phyloP scores from a whole-genome alignment of 2,113 vertebrate genomes.

The Orycteropus afer region DNA sequence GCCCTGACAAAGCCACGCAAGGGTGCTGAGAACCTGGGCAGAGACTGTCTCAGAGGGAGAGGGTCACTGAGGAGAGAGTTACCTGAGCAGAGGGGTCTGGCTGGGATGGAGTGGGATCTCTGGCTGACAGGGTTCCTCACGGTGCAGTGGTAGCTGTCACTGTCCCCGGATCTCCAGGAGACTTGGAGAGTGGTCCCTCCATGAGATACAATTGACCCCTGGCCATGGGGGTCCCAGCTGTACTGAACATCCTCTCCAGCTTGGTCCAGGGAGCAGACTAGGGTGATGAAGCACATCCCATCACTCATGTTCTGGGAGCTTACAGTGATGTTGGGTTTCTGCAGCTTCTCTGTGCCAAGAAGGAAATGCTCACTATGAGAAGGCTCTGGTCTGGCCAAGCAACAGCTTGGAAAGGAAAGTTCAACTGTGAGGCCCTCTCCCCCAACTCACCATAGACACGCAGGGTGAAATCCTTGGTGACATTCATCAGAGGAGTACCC shows the following conservation, averaged over 20 bases:
- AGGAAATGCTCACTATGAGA: not conserved
- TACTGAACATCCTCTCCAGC: not conserved
- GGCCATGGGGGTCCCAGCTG: not conserved
- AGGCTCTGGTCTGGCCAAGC: not conserved
- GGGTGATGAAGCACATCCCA: not conserved
- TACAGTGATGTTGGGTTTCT: not conserved
- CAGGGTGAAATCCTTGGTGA: conserved; percentile 41
- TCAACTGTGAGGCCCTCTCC: not conserved
- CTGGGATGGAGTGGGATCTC: not conserved
- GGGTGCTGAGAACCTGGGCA: not conserved
- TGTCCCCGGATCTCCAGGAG: not conserved
- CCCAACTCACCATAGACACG: not conserved
- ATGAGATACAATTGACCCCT: not conserved
- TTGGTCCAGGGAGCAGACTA: not conserved
- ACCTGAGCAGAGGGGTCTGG: not conserved
- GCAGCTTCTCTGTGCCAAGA: not conserved
- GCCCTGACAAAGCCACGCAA: not conserved
- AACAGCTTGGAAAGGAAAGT: not conserved
- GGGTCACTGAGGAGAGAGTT: not conserved
- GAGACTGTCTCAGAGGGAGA: not conserved
- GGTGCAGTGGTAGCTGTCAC: not conserved
- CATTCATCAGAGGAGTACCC: not conserved
- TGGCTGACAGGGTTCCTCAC: conserved; percentile 1
- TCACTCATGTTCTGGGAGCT: not conserved
- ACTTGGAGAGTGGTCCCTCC: not conserved